A percentile compares a stretch with the other conserved stretches of the same genome.
Evolutionary conservation across 2,113 vertebrate genomes (phyloP).

Genomic region (Trochalopteron elliotii): DNA sequence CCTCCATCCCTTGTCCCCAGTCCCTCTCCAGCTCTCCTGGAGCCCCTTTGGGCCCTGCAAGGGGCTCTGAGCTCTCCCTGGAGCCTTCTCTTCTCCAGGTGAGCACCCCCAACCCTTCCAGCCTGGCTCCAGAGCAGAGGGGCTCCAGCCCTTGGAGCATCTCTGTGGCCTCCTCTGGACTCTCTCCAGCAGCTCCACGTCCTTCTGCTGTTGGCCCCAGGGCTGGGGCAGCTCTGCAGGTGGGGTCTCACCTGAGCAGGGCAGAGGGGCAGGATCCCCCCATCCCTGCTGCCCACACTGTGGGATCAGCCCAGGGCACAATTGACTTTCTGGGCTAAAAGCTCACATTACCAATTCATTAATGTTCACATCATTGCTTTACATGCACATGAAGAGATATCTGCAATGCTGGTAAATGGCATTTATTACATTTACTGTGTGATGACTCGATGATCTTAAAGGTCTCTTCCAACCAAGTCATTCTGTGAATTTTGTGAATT

Average conservation of each 20-base stretch:
- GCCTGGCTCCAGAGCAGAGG: background rate
- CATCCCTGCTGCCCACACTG: fast-evolving
- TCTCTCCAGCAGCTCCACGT: fast-evolving
- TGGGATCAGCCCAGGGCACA: background rate
- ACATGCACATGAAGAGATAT: fast-evolving
- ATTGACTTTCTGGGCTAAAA: background rate
- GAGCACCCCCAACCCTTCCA: background rate
- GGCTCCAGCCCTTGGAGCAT: background rate
- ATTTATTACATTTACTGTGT: background rate
- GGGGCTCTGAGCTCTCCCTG: background rate
- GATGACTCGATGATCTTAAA: too few relatives aligned
- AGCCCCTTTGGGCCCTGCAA: fast-evolving
- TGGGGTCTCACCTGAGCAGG: background rate
- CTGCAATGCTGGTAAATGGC: fast-evolving
- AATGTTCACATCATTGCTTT: background rate
- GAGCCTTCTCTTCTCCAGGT: background rate
- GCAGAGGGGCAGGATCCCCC: background rate
- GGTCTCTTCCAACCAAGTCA: too few relatives aligned
- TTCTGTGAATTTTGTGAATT: too few relatives aligned
- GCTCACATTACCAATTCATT: fast-evolving
- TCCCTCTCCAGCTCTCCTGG: background rate
- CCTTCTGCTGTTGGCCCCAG: fast-evolving
- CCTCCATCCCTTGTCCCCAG: background rate
- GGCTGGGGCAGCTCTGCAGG: background rate
- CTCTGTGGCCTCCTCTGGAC: fast-evolving